Evolutionary conservation across 2,113 vertebrate species (phyloP), one percentile per base, ranked within the genome.

Genomic region (Lophius piscatorius): DNA sequence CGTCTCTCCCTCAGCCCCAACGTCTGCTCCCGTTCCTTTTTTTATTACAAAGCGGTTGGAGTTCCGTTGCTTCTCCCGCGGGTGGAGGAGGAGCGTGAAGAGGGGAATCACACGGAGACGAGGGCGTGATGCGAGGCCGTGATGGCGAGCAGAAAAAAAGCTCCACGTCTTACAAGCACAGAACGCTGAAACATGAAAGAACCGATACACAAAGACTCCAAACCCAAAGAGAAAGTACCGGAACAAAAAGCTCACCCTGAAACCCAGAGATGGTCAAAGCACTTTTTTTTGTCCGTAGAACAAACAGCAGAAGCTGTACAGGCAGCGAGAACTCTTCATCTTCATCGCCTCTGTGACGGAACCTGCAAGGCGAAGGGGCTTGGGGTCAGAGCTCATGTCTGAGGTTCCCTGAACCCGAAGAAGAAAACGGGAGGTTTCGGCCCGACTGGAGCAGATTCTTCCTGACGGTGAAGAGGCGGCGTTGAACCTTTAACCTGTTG

Each of bases 291-390:
- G 50, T 9, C 21, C 26, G 74, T 66, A 45, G 38, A 63, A 74
- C 64, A 77, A 88, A 88, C 77, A 88, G 83, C 46, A 72, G 60
- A 85, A 86, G 80, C 70, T 80, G 77, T 80, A 83, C 79, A 82
- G 67, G 84, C 71, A 86, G 83, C 71, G 18, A 61, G 72, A 74
- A 80, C 71, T 60, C 66, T 18, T 62, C 2, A 54, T 70, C 74
- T 77, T 65, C 71, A 76, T n/a, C n/a, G n/a, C n/a, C n/a, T n/a
- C n/a, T n/a, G n/a, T n/a, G n/a, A n/a, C n/a, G n/a, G n/a, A n/a
- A n/a, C n/a, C n/a, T n/a, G n/a, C n/a, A n/a, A n/a, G n/a, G n/a
- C n/a, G n/a, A n/a, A n/a, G n/a, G n/a, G n/a, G n/a, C n/a, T n/a
- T n/a, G n/a, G n/a, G 2, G 45, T 77, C 78, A 69, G 55, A 44